Evolutionary conservation across 2,888 invertebrate genomes (phyloP).

Genomic region (Yponomeuta plumbellus): DNA sequence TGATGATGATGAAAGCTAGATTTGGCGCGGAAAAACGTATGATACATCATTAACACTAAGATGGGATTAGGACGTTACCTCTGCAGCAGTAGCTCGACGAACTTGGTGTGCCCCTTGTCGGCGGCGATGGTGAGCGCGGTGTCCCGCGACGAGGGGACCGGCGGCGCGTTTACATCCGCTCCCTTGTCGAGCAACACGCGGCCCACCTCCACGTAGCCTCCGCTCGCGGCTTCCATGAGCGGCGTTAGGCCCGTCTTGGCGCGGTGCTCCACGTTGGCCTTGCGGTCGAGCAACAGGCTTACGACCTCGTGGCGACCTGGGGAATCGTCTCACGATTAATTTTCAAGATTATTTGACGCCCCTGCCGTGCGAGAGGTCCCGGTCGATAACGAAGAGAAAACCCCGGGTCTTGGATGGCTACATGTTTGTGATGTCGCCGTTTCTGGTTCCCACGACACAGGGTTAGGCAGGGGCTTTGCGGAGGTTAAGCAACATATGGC

Average conservation of each 20-base stretch:
- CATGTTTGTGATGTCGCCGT: too few species aligned
- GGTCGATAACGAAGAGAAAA: too few species aligned
- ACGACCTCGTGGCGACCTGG: constrained; percentile 95
- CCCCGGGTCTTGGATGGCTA: too few species aligned
- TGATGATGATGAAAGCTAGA: too few species aligned
- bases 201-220: constrained; percentile 99
- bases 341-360: too few species aligned
- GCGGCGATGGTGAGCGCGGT: constrained; percentile 99
- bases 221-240: constrained; percentile 99
- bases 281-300: constrained; percentile 94
- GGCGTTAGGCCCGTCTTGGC: constrained; percentile 99
- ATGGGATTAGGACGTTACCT: constrained; percentile 46
- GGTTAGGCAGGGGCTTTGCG: too few species aligned
- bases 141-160: constrained; percentile 97
- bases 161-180: constrained; percentile 98
- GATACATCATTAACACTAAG: too few species aligned
- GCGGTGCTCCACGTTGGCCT: constrained; percentile 99
- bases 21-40: too few species aligned
- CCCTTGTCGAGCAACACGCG: constrained; percentile 95
- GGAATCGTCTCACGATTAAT: neutral
- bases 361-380: too few species aligned
- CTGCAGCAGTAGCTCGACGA: constrained; percentile 88
- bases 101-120: constrained; percentile 98
- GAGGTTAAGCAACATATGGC: too few species aligned
- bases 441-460: too few species aligned